Evolutionary conservation across 2,113 vertebrate species (phyloP).

Genomic region (Pogona vitticeps): DNA sequence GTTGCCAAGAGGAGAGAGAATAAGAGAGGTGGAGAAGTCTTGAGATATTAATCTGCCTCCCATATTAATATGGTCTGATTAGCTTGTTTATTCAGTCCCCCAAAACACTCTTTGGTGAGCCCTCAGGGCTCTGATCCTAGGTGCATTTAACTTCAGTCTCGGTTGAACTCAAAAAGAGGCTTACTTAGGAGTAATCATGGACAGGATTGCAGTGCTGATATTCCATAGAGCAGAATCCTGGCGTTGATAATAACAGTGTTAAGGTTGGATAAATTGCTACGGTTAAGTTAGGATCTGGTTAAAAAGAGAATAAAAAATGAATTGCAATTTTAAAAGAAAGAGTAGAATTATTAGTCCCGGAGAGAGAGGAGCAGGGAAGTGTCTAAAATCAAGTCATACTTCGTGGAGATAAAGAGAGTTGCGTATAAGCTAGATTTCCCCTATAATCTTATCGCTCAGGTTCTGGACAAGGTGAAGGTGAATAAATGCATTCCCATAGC

Average conservation of each 20-base stretch:
- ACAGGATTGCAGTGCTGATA: too few relatives aligned
- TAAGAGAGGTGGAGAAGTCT: not conserved
- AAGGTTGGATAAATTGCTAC: slow-evolving; percentile 52
- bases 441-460: not conserved
- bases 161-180: too few relatives aligned
- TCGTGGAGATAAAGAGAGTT: not conserved
- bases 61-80: too few relatives aligned
- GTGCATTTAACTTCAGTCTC: too few relatives aligned
- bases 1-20: too few relatives aligned
- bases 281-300: slow-evolving; percentile 7
- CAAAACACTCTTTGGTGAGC: too few relatives aligned
- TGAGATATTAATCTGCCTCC: too few relatives aligned
- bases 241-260: too few relatives aligned
- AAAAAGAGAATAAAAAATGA: not conserved
- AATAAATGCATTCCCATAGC: not conserved
- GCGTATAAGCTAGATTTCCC: not conserved
- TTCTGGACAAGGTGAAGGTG: not conserved
- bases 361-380: not conserved
- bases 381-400: not conserved
- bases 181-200: not conserved
- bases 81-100: too few relatives aligned
- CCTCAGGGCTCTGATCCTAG: too few relatives aligned
- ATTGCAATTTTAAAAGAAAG: not conserved
- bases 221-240: slow-evolving; percentile 38
- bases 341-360: not conserved